Base-by-base conservation (phyloP, 2,113 vertebrate species). In the Polyodon spathula region DNA sequence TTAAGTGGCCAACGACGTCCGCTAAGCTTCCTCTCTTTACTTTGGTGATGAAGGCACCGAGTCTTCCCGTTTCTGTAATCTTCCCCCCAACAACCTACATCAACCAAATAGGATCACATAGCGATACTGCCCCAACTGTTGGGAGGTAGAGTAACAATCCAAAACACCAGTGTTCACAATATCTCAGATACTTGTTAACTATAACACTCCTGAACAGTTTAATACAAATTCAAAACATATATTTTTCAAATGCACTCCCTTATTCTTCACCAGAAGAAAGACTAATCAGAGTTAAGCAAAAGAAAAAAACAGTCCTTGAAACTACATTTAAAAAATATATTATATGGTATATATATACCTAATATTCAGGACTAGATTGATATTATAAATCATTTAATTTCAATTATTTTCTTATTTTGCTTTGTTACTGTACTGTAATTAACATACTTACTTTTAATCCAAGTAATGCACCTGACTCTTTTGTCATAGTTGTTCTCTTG, bases 11-110 rank as follows among this genome's bases (percentile, higher is more conserved):
- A 54, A 98, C 92, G 39, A 97, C 90, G 77, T 98, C 96, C 44
- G 96, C 96, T 57, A 98, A 87, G 75, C 96, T 98, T 73, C 96
- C 96, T 82, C 98, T 98, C 86, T 98, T 98, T 61, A 98, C 96
- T 94, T 98, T 98, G 81, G 96, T 98, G 89, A 98, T 98, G 78
- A 98, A 98, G 84, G 96, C 96, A 81, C 95, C 95, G 10, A 98
- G 92, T 75, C 92, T 86, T 73, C 96, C 96, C 5, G 89, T 83
- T 73, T 92, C 91, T 37, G 94, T 98, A 84, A 98, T 94, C 85
- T 98, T 98, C 58, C 96, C 96, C 65, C 96, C 96, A 61, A 98
- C 94, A 70, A 98, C 94, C 96, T 98, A 69, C 60, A 74, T 56
- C 38, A 11, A 44, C 41, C 37, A 41, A 58, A 27, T 63, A 46